Base-by-base conservation (phyloP, 2,113 vertebrate genomes). In the Sapayoa aenigma region DNA sequence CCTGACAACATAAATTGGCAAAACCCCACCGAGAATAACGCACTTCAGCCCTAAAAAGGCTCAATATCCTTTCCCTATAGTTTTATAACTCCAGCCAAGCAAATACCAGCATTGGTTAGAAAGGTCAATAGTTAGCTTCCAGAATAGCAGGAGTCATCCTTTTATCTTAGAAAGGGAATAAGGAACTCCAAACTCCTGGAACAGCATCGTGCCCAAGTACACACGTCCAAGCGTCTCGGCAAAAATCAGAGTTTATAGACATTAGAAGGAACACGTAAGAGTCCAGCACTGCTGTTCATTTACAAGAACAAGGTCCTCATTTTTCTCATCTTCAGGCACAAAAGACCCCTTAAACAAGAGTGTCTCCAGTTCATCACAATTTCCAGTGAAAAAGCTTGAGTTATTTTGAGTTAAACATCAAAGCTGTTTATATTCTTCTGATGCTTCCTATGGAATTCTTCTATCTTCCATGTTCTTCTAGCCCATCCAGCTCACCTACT, bases 121-220 rank as follows among this genome's bases (percentile, higher is more conserved):
- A 80, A 49, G 27, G 42, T 49, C 87, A 83, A 20, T 12, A 74
- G 42, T 62, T 90, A 93, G 92, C 62, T 87, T 85, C 18, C 58
- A 76, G 52, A 81, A 79, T 1, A 81, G 79, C 2, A 84, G 19
- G 35, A 89, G 17, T 66, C 25, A 53, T n/a, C 11, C 22, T 42
- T 50, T 81, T 74, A 56, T 42, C 28, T 82, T n/a, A 20, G 0
- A 67, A 35, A 6, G 15, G 31, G 71, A 90, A 84, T 30, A 66
- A 75, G 56, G 18, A 78, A 47, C 14, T 78, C 46, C 31, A 31
- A 41, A 63, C 28, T 59, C 53, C 74, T 55, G 20, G n/a, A 46
- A 50, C 24, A 31, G 30, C 9, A 62, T 9, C 4, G 0, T 10
- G n/a, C 19, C 37, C 60, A 75, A 1, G 2, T 4, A 37, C 0